Conservation (phyloP, 2,888 invertebrate species). For the Rhyacophila evoluta region DNA sequence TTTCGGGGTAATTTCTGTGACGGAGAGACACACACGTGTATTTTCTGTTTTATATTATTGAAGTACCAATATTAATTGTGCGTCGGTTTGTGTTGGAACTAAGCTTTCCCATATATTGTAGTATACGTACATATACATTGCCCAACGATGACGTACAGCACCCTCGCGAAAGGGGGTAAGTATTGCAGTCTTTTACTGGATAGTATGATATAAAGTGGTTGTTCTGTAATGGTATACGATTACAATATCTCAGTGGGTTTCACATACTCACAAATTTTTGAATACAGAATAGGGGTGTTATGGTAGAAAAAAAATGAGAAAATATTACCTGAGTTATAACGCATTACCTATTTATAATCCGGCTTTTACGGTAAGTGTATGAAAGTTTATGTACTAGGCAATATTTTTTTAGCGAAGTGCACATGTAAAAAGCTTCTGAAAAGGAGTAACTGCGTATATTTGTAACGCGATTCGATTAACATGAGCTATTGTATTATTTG, state of each 20-base stretch:
- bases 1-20: too few relatives aligned
- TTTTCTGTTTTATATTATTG: too few relatives aligned
- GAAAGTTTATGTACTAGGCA: slow-evolving; percentile 10
- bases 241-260: neutral
- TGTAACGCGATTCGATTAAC: neutral
- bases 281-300: slow-evolving; percentile 16
- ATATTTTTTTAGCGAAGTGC: slow-evolving; percentile 14
- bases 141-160: too few relatives aligned
- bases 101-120: too few relatives aligned
- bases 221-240: neutral
- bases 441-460: neutral
- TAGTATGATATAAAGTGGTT: too few relatives aligned
- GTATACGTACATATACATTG: too few relatives aligned
- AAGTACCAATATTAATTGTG: too few relatives aligned
- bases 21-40: too few relatives aligned
- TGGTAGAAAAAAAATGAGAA: slow-evolving; percentile 10
- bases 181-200: too few relatives aligned
- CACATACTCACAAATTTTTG: neutral
- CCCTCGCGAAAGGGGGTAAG: too few relatives aligned
- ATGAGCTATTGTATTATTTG: neutral
- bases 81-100: too few relatives aligned
- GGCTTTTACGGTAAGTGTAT: slow-evolving; percentile 24
- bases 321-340: slow-evolving; percentile 13
- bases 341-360: slow-evolving; percentile 17
- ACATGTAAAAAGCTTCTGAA: slow-evolving; percentile 1